phyloP scores from a whole-genome alignment of 2,888 invertebrate species.

The Trachelus stipa region DNA sequence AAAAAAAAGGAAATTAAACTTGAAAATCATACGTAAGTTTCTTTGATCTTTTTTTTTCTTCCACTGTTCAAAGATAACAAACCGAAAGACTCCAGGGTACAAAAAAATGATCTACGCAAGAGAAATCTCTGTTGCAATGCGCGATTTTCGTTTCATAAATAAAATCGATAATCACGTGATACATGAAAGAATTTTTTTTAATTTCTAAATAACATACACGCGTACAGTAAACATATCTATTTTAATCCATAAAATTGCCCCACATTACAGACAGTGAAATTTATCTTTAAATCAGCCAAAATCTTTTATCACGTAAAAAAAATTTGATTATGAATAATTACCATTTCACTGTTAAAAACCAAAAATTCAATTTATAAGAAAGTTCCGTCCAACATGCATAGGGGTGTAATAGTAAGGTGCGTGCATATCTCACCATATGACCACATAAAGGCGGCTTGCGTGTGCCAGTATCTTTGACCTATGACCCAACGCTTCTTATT shows the following conservation, averaged over 20 bases:
- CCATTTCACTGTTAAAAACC: neutral
- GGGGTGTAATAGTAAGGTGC: neutral
- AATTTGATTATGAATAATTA: too few relatives aligned
- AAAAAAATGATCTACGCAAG: neutral
- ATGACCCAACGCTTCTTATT: slow-evolving; percentile 51
- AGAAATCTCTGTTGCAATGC: neutral
- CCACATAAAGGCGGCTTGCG: slow-evolving; percentile 53
- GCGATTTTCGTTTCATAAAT: neutral
- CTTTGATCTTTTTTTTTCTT: neutral
- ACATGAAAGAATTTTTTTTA: neutral
- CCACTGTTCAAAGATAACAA: neutral
- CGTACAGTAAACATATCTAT: neutral
- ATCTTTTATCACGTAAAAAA: too few relatives aligned
- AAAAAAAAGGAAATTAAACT: neutral
- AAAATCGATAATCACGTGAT: neutral
- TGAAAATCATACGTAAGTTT: neutral
- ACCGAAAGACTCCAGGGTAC: neutral
- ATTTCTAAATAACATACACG: neutral
- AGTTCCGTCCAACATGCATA: neutral
- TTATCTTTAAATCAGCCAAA: too few relatives aligned
- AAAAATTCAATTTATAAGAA: neutral
- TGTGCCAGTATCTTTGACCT: slow-evolving; percentile 58
- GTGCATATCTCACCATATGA: slow-evolving; percentile 23
- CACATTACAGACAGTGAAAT: neutral
- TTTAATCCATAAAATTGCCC: neutral